Base-by-base conservation (phyloP, 2,113 vertebrate species). In the Bufo gargarizans region DNA sequence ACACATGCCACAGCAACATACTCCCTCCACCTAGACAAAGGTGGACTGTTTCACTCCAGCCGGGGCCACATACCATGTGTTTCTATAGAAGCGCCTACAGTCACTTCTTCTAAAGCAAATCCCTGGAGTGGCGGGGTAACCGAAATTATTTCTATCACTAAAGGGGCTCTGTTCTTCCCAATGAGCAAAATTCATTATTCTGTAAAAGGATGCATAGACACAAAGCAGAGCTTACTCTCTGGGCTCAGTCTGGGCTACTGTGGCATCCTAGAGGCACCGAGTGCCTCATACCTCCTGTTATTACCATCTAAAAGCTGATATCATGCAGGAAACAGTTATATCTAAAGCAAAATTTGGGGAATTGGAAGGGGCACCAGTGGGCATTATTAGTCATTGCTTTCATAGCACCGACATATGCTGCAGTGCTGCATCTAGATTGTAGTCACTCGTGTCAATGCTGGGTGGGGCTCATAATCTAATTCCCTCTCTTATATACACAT, bases 11-110 rank as follows among this genome's bases (percentile, higher is more conserved):
- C 76, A 87, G 63, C 0, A 86, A 56, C 59, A 0, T 74, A 77
- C 89, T 90, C 17, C 72, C 87, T 92, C 69, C 22, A 59, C 89
- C 91, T 89, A 79, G 85, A 93, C 94, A 94, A 92, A 94, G 92
- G 90, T 93, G 91, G 91, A 91, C 91, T 94, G 92, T 95, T 93
- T 72, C 80, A 49, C 13, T 76, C 67, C 90, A 93, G 83, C 80
- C 59, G n/a, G 17, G 79, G 82, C 72, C 76, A 3, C 82, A 71
- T 82, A 88, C 88, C 85, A 49, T 10, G 71, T 87, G 71, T 79
- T 43, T 79, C 89, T 89, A 87, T 87, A 83, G 77, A 76, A 91
- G 17, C 9, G 19, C 2, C 12, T 53, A 83, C 82, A 84, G 63
- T 55, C 78, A 2, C 56, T 59, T 43, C 45, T 45, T 45, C 19